Percentiles rank a stretch among this genome's conserved stretches.
These are phyloP conservation scores for Drosophila histrio DNA, from an alignment of 2,888 invertebrate genomes.

Conservation along the genomic window DNA sequence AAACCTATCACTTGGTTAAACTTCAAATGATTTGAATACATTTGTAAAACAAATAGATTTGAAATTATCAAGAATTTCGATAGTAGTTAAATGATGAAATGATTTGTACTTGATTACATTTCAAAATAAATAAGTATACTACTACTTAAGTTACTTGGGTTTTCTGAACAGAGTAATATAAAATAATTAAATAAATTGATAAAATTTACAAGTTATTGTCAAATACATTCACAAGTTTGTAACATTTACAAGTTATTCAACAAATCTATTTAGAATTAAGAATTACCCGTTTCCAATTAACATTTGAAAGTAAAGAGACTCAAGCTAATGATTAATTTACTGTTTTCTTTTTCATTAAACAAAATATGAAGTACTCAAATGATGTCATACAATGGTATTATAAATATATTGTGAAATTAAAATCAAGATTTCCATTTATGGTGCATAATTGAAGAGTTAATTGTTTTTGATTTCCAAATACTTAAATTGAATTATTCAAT, in stretches of 20 bases:
- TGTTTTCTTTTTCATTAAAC: neutral
- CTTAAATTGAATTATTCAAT: slow-evolving; percentile 25
- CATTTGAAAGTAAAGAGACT: neutral
- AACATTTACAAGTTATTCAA: neutral
- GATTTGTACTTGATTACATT: no score
- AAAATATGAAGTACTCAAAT: neutral
- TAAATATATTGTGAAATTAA: slow-evolving; percentile 6
- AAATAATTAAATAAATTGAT: neutral
- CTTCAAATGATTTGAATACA: neutral
- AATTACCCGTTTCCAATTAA: no score
- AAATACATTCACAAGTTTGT: neutral
- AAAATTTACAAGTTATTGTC: neutral
- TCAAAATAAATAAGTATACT: no score
- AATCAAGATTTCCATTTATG: slow-evolving; percentile 28
- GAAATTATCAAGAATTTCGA: neutral
- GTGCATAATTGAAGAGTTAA: slow-evolving; percentile 12
- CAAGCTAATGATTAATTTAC: neutral
- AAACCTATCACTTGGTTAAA: no score
- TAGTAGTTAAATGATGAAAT: no score
- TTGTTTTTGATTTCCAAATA: slow-evolving; percentile 9
- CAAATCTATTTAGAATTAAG: no score
- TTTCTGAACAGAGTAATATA: no score
- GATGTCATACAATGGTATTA: neutral
- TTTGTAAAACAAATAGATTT: no score
- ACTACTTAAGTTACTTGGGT: no score